Percentiles rank a stretch among this genome's conserved stretches.
Evolutionary conservation across 1,140 invertebrate genomes (phyloP).

Genomic region (Drosophila ercepeae): DNA sequence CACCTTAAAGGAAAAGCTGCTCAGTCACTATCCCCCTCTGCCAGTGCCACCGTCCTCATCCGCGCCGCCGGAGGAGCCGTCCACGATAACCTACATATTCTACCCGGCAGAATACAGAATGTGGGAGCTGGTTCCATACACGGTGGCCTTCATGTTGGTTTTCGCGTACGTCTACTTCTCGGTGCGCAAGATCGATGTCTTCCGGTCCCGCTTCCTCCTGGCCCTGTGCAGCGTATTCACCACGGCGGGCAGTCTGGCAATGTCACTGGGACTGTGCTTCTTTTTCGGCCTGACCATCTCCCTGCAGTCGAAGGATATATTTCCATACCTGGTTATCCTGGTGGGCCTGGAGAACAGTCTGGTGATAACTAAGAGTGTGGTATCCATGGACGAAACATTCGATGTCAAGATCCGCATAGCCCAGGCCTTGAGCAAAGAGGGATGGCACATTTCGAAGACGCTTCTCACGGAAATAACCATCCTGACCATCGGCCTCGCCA

Average conservation of each 20-base stretch:
- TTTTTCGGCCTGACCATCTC: conserved; percentile 94
- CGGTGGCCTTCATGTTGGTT: conserved; percentile 92
- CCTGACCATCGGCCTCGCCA: conserved; percentile 92
- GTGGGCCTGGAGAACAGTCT: conserved; percentile 98
- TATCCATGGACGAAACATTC: conserved; percentile 94
- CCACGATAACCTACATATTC: conserved; percentile 88
- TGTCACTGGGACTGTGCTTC: conserved; percentile 97
- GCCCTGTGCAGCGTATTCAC: conserved; percentile 95
- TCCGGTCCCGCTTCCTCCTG: conserved; percentile 96
- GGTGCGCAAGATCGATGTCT: conserved; percentile 95
- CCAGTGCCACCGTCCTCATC: conserved; percentile 1
- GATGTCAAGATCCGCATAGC: conserved; percentile 97
- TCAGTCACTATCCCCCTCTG: conserved; percentile 87
- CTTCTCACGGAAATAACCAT: conserved; percentile 96
- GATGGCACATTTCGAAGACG: conserved; percentile 98
- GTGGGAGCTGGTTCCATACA: conserved; percentile 93
- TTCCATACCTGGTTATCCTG: conserved; percentile 97
- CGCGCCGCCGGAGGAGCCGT: conserved; percentile 18
- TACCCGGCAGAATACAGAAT: conserved; percentile 95
- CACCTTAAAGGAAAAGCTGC: conserved; percentile 89
- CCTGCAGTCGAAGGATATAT: conserved; percentile 91
- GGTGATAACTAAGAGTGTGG: conserved; percentile 96
- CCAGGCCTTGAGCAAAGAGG: conserved; percentile 96
- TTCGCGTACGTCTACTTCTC: conserved; percentile 98
- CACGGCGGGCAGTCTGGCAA: conserved; percentile 94